Evolutionary conservation across 2,797 vertebrate genomes (phyloP), one percentile per base, ranked within the genome.

Genomic region (Okamejei kenojei): DNA sequence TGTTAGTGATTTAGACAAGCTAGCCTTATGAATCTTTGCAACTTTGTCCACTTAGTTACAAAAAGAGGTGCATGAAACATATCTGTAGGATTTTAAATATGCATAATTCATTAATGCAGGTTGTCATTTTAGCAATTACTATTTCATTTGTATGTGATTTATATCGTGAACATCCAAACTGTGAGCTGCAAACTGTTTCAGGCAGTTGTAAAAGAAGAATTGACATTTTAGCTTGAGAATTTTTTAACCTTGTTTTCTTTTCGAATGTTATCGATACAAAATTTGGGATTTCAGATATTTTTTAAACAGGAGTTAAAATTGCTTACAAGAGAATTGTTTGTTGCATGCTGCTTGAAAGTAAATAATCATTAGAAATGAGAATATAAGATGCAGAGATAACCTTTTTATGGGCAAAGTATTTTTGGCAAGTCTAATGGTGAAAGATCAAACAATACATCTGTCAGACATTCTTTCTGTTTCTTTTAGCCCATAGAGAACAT

Each of bases 401-500:
- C 23, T 76, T 76, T 76, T 76, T 92, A 92, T n/a, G 29, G 38
- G 6, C 45, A 76, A 92, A 74, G 23, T 74, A 71, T 92, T 92
- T 92, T 73, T 91, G 90, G 90, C 38, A 91, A 45, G 71, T 74
- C 35, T 38, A 92, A 58, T 76, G 71, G 71, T 76, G 73, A 71
- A 29, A 76, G 90, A 92, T 92, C 90, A 92, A 92, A 92, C 71
- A n/a, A 23, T 17, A 92, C 45, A 38, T 38, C 73, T 54, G 90
- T 74, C 90, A 92, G 71, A 76, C 71, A 91, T 92, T 92, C 71
- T 71, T 76, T 38, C 23, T 29, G 73, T 76, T 92, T 74, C 90
- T 92, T 92, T 58, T 58, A 92, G 90, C 90, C 90, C 54, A 92
- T 74, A 15, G 68, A 92, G 71, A 92, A 92, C 90, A 92, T 92